Evolutionary conservation across 2,797 vertebrate species (phyloP), one percentile per base, ranked within the genome.

Genomic region (Notolepis coatsorum): DNA sequence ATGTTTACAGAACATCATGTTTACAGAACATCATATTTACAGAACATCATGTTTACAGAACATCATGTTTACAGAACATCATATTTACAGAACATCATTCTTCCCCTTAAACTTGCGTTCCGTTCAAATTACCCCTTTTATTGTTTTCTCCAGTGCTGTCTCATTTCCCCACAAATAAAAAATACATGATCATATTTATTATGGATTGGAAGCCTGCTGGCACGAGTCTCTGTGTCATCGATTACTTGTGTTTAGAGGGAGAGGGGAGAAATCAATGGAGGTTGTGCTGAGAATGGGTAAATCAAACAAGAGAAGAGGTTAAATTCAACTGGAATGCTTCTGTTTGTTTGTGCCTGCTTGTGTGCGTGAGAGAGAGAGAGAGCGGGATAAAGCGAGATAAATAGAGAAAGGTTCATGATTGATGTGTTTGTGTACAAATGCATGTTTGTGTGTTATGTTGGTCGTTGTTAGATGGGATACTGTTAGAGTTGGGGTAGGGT

Each of bases 131-230:
- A 76, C 71, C 62, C 77, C 82, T 85, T 67, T 79, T 82, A n/a
- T 71, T 50, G 8, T 53, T 79, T n/a, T 68, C 69, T 78, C 73
- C 20, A 33, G 52, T 2, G 61, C 65, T 58, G 70, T 63, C 81
- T 86, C 56, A 66, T 80, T 87, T 84, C 56, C n/a, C 66, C 73
- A 73, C 80, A 79, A 87, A 88, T 73, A 88, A 81, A 89, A n/a
- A 88, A 85, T 75, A 75, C 53, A 65, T 79, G 73, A 90, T 90
- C 85, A 90, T 86, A 85, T 91, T 89, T 87, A 73, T n/a, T 84
- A 91, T 85, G 80, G 84, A 90, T 82, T 76, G 77, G 78, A 86
- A 76, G 68, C 73, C 76, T 86, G 71, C 71, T 58, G 56, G 77
- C 78, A 75, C n/a, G 71, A 63, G 53, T 47, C 68, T 68, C 66